These are phyloP conservation scores for Apis mellifera DNA, from an alignment of 1,140 invertebrate genomes.

Conservation along the genomic window Amel_HAv3.1 CM009939.2:6903001-6903500, in stretches of 20 bases:
- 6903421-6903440: slow-evolving; percentile 83
- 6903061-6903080: slow-evolving; percentile 85
- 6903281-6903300: too few species aligned
- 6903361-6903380: slow-evolving; percentile 74
- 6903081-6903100: slow-evolving; percentile 77
- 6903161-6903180: too few species aligned
- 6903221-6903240: too few species aligned
- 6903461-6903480: slow-evolving; percentile 85
- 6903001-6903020: slow-evolving; percentile 85
- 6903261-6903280: too few species aligned
- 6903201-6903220: too few species aligned
- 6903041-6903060: slow-evolving; percentile 83
- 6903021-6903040: slow-evolving; percentile 83
- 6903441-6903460: slow-evolving; percentile 82
- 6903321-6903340: too few species aligned
- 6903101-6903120: neutral
- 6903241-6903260: too few species aligned
- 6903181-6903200: too few species aligned
- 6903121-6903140: neutral
- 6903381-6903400: slow-evolving; percentile 77
- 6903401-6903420: slow-evolving; percentile 81
- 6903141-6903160: neutral
- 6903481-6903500: slow-evolving; percentile 83
- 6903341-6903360: slow-evolving; percentile 51
- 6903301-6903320: too few species aligned